Evolutionary conservation across 2,888 invertebrate species (phyloP), one percentile per base, ranked within the genome.

Genomic region (Athalia cordata): DNA sequence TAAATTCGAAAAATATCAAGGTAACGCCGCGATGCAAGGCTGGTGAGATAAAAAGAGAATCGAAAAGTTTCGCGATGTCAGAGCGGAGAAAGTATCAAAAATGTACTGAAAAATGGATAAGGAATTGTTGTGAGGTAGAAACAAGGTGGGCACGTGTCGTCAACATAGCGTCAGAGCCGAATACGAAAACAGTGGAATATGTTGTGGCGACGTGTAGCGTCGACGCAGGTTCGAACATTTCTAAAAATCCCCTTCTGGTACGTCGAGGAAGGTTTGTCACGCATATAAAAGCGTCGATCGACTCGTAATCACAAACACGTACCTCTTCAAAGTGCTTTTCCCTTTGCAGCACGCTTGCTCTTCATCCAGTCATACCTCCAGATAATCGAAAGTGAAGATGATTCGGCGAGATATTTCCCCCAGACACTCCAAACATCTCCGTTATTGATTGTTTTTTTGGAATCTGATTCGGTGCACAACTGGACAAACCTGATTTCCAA

Each of bases 101-200:
- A n/a, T 47, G 45, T 68, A 43, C 52, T 68, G 50, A 55, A 68
- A 72, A 59, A 57, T 59, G 72, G 9, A 59, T 47, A 72, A 29
- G 43, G 68, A 11, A 59, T 47, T 72, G 57, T 72, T 72, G 72
- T 57, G 59, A n/a, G 72, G 59, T 47, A 45, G 59, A 59, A 72
- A 47, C 55, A 59, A 72, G 57, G 59, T 45, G 57, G 15, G 47
- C 72, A 72, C 72, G 72, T 72, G 72, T 72, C 72, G 59, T 72
- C 72, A 59, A 72, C 72, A 47, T 29, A 43, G 72, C 43, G 59
- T 45, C 57, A 59, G 57, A 45, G 45, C 72, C 57, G 72, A 72
- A 72, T 72, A 72, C 72, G 8, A 72, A 72, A 57, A 59, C 59
- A 72, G 59, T 43, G 4, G 55, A 68, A 68, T 68, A 29, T 68